phyloP scores from a whole-genome alignment of 1,140 invertebrate genomes.

The Calliphora vicina region DNA sequence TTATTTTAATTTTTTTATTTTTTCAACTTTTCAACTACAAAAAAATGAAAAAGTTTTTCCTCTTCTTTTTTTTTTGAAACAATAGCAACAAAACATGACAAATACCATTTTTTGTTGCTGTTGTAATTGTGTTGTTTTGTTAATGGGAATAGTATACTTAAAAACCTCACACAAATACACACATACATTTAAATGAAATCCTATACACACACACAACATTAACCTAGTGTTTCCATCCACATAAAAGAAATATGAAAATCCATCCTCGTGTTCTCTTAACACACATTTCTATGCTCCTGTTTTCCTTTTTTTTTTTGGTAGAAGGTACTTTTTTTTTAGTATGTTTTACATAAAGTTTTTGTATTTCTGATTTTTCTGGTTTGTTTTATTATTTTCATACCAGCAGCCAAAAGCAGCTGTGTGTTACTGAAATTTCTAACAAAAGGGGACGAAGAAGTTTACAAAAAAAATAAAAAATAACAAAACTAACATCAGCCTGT shows the following conservation, averaged over 20 bases:
- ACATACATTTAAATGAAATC: neutral
- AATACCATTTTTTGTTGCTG: neutral
- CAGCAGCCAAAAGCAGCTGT: slow-evolving; percentile 21
- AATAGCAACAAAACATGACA: neutral
- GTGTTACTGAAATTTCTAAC: neutral
- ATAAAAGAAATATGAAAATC: too few species aligned
- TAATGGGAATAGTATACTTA: slow-evolving; percentile 16
- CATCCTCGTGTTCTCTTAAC: slow-evolving; percentile 29
- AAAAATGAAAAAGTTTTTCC: neutral
- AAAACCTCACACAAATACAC: neutral
- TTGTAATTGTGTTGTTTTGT: neutral
- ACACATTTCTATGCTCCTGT: neutral
- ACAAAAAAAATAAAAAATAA: neutral
- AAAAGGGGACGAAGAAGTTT: neutral
- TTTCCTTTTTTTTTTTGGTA: neutral
- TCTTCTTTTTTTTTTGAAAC: neutral
- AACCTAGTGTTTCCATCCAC: neutral
- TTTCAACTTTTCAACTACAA: neutral
- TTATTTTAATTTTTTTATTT: neutral
- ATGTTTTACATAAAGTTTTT: neutral
- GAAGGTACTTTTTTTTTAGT: neutral
- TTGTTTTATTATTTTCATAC: neutral
- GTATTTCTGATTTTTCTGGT: neutral
- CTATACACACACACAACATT: slow-evolving; percentile 9
- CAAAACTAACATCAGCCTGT: neutral